Evolutionary conservation across 2,888 invertebrate genomes (phyloP).

Genomic region (Pterobdella sp.): DNA sequence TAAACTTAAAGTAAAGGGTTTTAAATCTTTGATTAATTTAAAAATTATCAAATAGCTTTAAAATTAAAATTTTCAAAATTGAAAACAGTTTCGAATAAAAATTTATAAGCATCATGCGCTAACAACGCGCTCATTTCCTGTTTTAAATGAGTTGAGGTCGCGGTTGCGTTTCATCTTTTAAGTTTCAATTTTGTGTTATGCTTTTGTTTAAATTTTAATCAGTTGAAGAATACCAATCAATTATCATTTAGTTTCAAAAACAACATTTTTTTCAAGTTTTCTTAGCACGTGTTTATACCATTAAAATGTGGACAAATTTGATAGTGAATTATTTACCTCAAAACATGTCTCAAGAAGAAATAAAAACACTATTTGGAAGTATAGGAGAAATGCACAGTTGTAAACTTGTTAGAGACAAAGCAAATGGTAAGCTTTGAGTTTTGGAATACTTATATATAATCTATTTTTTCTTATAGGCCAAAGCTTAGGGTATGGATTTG

Average conservation of each 20-base stretch:
- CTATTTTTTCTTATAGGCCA: slow-evolving; percentile 15
- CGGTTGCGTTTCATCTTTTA: not conserved
- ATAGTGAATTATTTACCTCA: slow-evolving; percentile 27
- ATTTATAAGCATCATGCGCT: no score
- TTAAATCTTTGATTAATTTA: no score
- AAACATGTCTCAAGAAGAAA: slow-evolving; percentile 29
- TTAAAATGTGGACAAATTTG: slow-evolving; percentile 18
- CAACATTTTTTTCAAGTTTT: not conserved
- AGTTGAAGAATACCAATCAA: not conserved
- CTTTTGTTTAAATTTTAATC: not conserved
- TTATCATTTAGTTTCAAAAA: not conserved
- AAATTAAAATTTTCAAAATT: no score
- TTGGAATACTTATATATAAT: not conserved
- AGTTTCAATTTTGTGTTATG: not conserved
- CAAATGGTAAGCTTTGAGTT: not conserved
- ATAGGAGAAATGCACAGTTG: slow-evolving; percentile 28
- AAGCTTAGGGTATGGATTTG: slow-evolving; percentile 28
- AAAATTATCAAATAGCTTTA: no score
- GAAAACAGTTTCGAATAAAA: no score
- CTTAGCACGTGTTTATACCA: no score
- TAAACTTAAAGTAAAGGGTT: no score
- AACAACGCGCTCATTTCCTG: no score
- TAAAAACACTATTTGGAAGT: slow-evolving; percentile 23
- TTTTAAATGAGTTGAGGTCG: not conserved
- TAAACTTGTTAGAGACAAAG: slow-evolving; percentile 15